Evolutionary conservation across 2,888 invertebrate genomes (phyloP), one percentile per base, ranked within the genome.

Genomic region (Cataglyphis altisquamis): DNA sequence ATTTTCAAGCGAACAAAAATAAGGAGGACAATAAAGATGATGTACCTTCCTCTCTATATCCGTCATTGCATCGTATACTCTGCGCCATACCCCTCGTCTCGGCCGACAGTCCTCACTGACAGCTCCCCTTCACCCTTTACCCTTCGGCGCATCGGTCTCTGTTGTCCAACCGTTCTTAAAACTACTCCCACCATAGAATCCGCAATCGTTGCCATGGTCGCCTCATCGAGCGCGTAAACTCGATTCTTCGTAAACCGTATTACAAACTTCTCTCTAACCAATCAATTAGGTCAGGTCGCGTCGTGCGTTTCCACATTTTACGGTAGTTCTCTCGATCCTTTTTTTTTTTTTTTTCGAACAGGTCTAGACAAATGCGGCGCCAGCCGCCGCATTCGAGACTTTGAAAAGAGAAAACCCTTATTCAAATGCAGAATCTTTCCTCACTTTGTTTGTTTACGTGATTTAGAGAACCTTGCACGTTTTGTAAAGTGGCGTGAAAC

Each of bases 121-220:
- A 52, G 48, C n/a, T 52, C 67, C 15, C 73, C 60, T 52, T 12
- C 41, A 4, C 45, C 63, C 74, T 74, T 83, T 39, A 57, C 75
- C 62, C 62, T 72, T 75, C 77, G 83, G 60, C 62, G 75, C 75
- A 67, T 84, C 70, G 45, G 70, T 60, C 60, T 60, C 60, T 10
- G 39, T 57, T 48, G 48, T 67, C 73, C 67, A 67, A 18, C 63
- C 86, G 86, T 84, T 84, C 86, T 88, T 84, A 84, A 87, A 88
- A 86, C 84, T 83, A 86, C 84, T 83, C 78, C 82, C 88, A 85
- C 68, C 80, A 64, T 83, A 80, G 80, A 45, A 32, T 73, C 66
- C 3, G 83, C 84, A 85, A 89, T 88, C 87, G 85, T 89, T 88
- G 78, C 88, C 88, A 87, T 89, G 85, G 89, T 88, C 85, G 84